phyloP scores from a whole-genome alignment of 2,888 invertebrate species.

The Drosophila longiperda region DNA sequence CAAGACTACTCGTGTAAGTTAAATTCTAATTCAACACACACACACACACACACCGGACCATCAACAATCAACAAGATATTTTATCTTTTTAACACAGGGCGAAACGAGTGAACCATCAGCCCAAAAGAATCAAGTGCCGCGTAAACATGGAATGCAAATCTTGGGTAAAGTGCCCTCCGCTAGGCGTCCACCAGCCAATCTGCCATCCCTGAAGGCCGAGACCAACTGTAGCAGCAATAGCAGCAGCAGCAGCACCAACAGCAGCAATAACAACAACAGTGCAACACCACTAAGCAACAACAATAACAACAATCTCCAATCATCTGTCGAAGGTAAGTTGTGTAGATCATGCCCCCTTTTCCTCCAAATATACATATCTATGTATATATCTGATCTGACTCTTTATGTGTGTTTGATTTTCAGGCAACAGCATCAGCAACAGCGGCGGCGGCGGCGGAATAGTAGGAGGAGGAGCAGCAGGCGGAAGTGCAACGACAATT shows the following conservation, averaged over 20 bases:
- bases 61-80: slow-evolving; percentile 1
- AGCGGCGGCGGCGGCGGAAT: slow-evolving; percentile 34
- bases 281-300: slow-evolving; percentile 51
- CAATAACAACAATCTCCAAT: slow-evolving; percentile 54
- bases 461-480: slow-evolving; percentile 46
- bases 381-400: not conserved
- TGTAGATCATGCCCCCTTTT: not conserved
- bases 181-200: slow-evolving; percentile 98
- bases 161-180: slow-evolving; percentile 99
- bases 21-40: not conserved
- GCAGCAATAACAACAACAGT: slow-evolving; percentile 63
- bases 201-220: slow-evolving; percentile 99
- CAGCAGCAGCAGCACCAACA: slow-evolving; percentile 84
- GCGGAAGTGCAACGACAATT: slow-evolving; percentile 50
- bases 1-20: slow-evolving; percentile 92
- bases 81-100: slow-evolving; percentile 86
- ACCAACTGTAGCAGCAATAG: slow-evolving; percentile 83
- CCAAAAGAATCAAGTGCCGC: slow-evolving; percentile 94
- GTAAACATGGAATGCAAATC: slow-evolving; percentile 99
- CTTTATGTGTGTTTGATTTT: not conserved
- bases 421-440: slow-evolving; percentile 58
- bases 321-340: slow-evolving; percentile 65
- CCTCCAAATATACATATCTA: not conserved
- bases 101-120: slow-evolving; percentile 94
- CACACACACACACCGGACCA: not conserved